Percentiles rank a stretch among this genome's conserved stretches.
Evolutionary conservation across 2,888 invertebrate genomes (phyloP).

Genomic region (Serripes groenlandicus): DNA sequence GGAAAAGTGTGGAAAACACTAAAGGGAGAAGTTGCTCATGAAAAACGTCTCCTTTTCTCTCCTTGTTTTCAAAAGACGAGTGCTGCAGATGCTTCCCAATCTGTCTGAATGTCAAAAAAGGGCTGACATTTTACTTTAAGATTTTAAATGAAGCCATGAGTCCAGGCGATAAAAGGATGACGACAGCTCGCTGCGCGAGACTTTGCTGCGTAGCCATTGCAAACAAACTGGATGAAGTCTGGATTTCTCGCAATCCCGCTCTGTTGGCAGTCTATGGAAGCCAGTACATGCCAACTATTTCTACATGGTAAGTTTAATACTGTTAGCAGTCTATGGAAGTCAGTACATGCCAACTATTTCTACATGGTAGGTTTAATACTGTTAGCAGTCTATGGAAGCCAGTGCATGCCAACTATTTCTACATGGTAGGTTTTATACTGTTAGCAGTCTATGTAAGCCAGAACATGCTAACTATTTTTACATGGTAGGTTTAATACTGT

Average conservation of each 20-base stretch:
- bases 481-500: too few species aligned
- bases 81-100: neutral
- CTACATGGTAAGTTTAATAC: conserved; percentile 76
- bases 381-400: too few species aligned
- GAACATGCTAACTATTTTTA: too few species aligned
- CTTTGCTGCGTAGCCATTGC: conserved; percentile 88
- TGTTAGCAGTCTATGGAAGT: too few species aligned
- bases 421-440: too few species aligned
- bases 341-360: too few species aligned
- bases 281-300: conserved; percentile 88
- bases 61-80: neutral
- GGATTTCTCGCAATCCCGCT: conserved; percentile 91
- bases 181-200: conserved; percentile 87
- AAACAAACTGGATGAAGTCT: conserved; percentile 89
- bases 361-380: too few species aligned
- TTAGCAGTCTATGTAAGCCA: too few species aligned
- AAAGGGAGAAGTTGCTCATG: too few species aligned
- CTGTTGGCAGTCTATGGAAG: conserved; percentile 89
- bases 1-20: too few species aligned
- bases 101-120: neutral
- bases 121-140: conserved; percentile 51
- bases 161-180: conserved; percentile 84
- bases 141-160: conserved; percentile 68
- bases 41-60: too few species aligned
- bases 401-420: too few species aligned